Base-by-base conservation (phyloP, 2,888 invertebrate species). In the Epiblema foenella region DNA sequence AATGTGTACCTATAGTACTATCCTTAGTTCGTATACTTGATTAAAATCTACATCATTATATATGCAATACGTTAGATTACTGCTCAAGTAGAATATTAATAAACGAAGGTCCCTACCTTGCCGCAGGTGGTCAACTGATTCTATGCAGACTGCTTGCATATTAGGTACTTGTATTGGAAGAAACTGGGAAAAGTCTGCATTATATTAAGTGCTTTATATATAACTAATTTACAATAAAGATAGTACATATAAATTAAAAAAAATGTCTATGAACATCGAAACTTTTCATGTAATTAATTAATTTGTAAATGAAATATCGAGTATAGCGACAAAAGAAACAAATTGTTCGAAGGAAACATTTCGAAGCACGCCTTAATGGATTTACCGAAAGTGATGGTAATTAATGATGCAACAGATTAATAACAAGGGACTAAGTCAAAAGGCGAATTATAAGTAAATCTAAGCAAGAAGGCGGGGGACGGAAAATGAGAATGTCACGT, bases 401-500 rank as follows among this genome's bases (percentile, higher is more conserved):
- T 71, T 71, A 66, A 71, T 71, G 71, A 62, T 57, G 24, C 39
- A 62, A 67, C 67, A 71, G 71, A 71, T 71, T 71, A 71, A 71
- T 67, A 71, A 71, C 70, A 60, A 67, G 71, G 66, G 71, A 71
- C 66, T 71, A 71, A 71, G 71, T 71, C 71, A 71, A 71, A 71
- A 71, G 71, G 71, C 66, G 71, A 67, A 71, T 71, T 71, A 71
- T 71, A 71, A 71, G 71, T 71, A 71, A 71, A 71, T 71, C 71
- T 69, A 57, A 49, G 62, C 58, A 58, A 58, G 69, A 64, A 49
- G 58, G 58, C 51, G 42, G 75, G 64, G 72, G 68, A 49, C 69
- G 62, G 69, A 73, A 75, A 76, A 76, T 76, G 76, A 76, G 74
- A 74, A 76, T 74, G 76, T 76, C 76, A 75, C 73, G 73, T 64